phyloP scores from a whole-genome alignment of 1,140 invertebrate species.

The Aphelenchoides besseyi region DNA sequence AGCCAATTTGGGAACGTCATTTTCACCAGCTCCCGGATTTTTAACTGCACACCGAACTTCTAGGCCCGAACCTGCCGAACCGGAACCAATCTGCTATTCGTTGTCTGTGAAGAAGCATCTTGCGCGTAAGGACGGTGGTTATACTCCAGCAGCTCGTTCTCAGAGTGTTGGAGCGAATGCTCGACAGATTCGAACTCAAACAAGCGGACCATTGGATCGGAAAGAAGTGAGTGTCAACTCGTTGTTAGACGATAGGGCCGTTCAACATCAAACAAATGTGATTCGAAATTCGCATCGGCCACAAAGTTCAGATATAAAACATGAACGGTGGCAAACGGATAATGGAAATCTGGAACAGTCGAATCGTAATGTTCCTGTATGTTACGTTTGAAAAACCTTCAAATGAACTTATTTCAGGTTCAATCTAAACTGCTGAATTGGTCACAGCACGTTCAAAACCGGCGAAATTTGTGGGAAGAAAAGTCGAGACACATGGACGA shows the following conservation, averaged over 20 bases:
- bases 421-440: neutral
- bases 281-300: too few species aligned
- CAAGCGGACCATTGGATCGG: too few species aligned
- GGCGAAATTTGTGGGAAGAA: neutral
- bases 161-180: neutral
- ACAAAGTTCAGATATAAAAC: too few species aligned
- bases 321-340: too few species aligned
- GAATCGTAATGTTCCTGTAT: too few species aligned
- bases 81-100: slow-evolving; percentile 53
- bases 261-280: too few species aligned
- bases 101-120: slow-evolving; percentile 45
- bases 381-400: too few species aligned
- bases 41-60: slow-evolving; percentile 43
- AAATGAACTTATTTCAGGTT: neutral
- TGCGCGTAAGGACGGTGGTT: neutral
- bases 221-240: too few species aligned
- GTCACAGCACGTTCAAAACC: neutral
- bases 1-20: slow-evolving; percentile 45
- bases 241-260: too few species aligned
- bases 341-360: too few species aligned
- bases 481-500: neutral
- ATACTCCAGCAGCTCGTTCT: slow-evolving; percentile 26
- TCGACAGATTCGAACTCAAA: too few species aligned
- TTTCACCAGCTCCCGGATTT: slow-evolving; percentile 52
- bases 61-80: slow-evolving; percentile 29